Evolutionary conservation across 2,888 invertebrate genomes (phyloP).

Genomic region (Pemphredon lugubris): DNA sequence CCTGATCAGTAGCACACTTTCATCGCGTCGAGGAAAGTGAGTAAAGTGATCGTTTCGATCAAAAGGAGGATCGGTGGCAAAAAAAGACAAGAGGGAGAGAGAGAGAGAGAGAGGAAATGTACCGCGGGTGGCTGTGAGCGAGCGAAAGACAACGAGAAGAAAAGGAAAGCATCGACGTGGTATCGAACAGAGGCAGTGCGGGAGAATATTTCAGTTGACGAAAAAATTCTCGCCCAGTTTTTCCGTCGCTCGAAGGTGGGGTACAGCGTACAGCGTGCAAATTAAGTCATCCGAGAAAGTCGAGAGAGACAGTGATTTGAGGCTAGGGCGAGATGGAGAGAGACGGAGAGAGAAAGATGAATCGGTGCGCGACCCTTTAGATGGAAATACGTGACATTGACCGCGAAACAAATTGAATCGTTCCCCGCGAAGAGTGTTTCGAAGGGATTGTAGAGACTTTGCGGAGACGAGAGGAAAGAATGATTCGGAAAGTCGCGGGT

Average conservation of each 20-base stretch:
- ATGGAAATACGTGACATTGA: constrained; percentile 18
- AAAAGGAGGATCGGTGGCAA: constrained; percentile 12
- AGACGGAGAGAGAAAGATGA: constrained; percentile 7
- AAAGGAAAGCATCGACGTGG: constrained; percentile 6
- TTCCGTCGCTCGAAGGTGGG: constrained; percentile 1
- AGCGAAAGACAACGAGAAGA: not conserved
- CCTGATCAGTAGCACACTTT: constrained; percentile 75
- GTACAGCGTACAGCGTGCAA: constrained; percentile 1
- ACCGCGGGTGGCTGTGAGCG: not conserved
- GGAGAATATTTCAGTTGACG: constrained; percentile 7
- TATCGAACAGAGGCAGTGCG: not conserved
- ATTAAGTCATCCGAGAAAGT: constrained; percentile 32
- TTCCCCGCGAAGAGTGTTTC: no score
- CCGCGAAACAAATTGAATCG: constrained; percentile 23
- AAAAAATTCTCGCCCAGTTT: constrained; percentile 15
- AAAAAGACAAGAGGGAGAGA: constrained; percentile 8
- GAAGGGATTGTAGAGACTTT: no score
- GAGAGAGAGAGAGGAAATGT: not conserved
- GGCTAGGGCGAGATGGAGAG: constrained; percentile 1
- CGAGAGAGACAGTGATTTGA: constrained; percentile 1
- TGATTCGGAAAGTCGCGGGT: no score
- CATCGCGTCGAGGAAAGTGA: constrained; percentile 73
- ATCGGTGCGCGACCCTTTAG: constrained; percentile 3
- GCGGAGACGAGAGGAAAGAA: no score
- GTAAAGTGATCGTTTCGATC: constrained; percentile 40